Evolutionary conservation across 2,797 vertebrate species (phyloP).

Genomic region (Muscicapa comitata): DNA sequence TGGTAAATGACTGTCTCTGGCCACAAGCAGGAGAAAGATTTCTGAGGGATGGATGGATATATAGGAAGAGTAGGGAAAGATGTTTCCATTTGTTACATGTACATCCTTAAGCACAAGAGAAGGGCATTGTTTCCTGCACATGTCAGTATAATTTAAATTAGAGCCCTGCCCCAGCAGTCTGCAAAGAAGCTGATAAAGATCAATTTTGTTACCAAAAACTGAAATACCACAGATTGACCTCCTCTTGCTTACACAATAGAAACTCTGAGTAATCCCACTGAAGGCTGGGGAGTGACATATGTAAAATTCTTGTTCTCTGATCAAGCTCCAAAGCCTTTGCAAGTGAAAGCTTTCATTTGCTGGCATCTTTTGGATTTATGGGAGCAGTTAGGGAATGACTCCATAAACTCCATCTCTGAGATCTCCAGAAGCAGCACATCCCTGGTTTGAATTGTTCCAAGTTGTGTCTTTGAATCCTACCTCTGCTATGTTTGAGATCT

Average conservation of each 20-base stretch:
- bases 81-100: not conserved
- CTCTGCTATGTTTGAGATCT: not conserved
- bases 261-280: not conserved
- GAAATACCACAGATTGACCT: not conserved
- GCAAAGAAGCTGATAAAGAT: not conserved
- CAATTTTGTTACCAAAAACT: not conserved
- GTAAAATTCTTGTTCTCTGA: not conserved
- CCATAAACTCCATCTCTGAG: not conserved
- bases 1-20: not conserved
- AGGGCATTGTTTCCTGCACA: not conserved
- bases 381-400: not conserved
- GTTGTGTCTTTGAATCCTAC: not conserved
- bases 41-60: not conserved
- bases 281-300: not conserved
- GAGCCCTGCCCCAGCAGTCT: not conserved
- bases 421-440: not conserved
- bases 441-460: not conserved
- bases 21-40: not conserved
- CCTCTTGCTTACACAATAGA: not conserved
- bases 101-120: not conserved
- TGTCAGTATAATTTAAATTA: not conserved
- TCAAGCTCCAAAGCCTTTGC: not conserved
- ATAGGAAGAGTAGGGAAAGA: not conserved
- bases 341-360: not conserved
- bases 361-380: not conserved